Evolutionary conservation across 2,797 vertebrate species (phyloP).

Genomic region (Macroramphosus scolopax): DNA sequence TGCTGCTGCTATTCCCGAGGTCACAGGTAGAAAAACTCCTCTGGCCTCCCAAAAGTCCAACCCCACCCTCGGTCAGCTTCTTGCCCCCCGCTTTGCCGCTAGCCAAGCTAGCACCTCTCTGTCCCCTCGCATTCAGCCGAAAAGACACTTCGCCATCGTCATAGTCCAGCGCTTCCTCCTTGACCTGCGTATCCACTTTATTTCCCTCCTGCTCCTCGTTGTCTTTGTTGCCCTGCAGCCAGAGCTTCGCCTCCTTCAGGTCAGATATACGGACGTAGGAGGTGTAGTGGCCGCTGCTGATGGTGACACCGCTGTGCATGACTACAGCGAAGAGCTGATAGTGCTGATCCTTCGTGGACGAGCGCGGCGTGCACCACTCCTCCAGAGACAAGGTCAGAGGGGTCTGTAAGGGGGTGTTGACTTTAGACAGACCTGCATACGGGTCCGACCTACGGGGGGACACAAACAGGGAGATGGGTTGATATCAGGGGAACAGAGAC

Average conservation of each 20-base stretch:
- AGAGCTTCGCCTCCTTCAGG: constrained; percentile 72
- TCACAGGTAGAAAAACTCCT: constrained; percentile 86
- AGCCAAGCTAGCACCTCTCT: constrained; percentile 7
- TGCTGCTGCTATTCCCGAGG: constrained; percentile 70
- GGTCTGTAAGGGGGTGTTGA: constrained; percentile 92
- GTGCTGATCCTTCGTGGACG: constrained; percentile 65
- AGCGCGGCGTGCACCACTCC: constrained; percentile 90
- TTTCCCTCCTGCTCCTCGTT: constrained; percentile 49
- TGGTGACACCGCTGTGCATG: constrained; percentile 97
- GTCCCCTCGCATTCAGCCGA: constrained; percentile 65
- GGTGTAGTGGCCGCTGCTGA: constrained; percentile 97
- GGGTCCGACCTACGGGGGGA: constrained; percentile 83
- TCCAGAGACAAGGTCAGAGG: constrained; percentile 88
- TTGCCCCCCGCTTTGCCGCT: constrained; percentile 80
- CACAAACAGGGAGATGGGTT: background rate
- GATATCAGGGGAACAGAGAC: background rate
- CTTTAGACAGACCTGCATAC: constrained; percentile 93
- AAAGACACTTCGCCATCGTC: constrained; percentile 86
- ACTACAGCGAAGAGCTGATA: constrained; percentile 94
- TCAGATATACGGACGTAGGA: constrained; percentile 89
- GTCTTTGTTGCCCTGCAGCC: constrained; percentile 44
- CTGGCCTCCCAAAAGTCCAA: constrained; percentile 92
- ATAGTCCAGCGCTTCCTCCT: constrained; percentile 79
- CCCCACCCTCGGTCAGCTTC: constrained; percentile 81
- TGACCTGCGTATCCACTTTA: constrained; percentile 35